These are phyloP conservation scores for Trichomalopsis sarcophagae DNA, from an alignment of 1,140 invertebrate genomes.

Conservation along the genomic window DNA sequence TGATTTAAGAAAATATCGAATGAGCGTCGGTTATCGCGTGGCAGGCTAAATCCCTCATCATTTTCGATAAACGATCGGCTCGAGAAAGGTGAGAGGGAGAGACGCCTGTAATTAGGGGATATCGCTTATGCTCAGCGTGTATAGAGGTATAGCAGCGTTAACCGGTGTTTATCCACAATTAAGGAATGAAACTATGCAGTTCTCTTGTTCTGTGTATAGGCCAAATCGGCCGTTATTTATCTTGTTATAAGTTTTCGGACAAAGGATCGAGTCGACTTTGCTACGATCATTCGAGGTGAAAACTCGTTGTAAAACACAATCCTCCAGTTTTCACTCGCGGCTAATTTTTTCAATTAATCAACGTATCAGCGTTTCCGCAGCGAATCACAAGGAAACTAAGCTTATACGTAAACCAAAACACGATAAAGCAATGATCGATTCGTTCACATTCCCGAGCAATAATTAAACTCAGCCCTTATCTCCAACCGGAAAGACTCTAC, in stretches of 20 bases:
- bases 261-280: neutral
- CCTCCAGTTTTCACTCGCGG: no score
- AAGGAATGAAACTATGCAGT: neutral
- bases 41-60: constrained; percentile 5
- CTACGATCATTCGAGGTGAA: neutral
- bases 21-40: neutral
- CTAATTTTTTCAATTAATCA: no score
- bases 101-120: constrained; percentile 23
- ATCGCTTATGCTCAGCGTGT: neutral
- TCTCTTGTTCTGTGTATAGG: no score
- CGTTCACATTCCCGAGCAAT: no score
- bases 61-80: constrained; percentile 34
- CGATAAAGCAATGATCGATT: no score
- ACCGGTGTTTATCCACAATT: constrained; percentile 38
- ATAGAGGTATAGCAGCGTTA: neutral
- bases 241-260: constrained; percentile 19
- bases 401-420: no score
- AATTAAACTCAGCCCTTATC: neutral
- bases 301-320: no score
- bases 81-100: constrained; percentile 18
- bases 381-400: neutral
- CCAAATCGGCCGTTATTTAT: constrained; percentile 1
- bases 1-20: constrained; percentile 29
- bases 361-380: neutral
- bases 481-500: neutral